Evolutionary conservation across 2,888 invertebrate species (phyloP).

Genomic region (Agrochola litura): DNA sequence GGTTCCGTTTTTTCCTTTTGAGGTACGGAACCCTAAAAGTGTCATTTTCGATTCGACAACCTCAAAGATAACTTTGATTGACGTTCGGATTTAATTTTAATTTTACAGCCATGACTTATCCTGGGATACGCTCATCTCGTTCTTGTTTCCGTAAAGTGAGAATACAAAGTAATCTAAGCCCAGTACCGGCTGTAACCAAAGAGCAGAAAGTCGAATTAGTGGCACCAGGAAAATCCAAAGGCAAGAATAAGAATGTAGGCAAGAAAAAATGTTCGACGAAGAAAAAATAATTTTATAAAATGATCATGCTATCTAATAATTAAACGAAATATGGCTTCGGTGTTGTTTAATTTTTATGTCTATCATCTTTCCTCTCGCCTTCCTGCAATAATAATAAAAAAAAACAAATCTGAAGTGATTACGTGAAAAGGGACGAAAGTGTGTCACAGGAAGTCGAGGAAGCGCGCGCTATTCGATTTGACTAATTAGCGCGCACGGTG

Average conservation of each 20-base stretch:
- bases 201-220: conserved; percentile 4
- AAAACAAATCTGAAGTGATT: no score
- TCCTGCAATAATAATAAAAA: no score
- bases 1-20: no score
- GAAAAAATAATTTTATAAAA: not conserved
- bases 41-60: no score
- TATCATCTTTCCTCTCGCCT: no score
- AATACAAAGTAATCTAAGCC: conserved; percentile 5
- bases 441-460: no score
- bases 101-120: conserved; percentile 38
- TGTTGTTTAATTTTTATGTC: not conserved
- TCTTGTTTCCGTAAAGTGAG: conserved; percentile 15
- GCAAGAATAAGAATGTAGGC: not conserved
- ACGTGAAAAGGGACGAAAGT: no score
- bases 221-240: not conserved
- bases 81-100: not conserved
- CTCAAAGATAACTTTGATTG: no score
- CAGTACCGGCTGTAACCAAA: not conserved
- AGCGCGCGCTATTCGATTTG: no score
- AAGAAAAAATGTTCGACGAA: not conserved
- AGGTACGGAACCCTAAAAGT: no score
- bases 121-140: conserved; percentile 2
- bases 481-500: no score
- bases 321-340: not conserved
- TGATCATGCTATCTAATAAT: not conserved